A percentile compares a stretch with the other conserved stretches of the same genome.
Evolutionary conservation across 2,888 invertebrate genomes (phyloP).

Genomic region (Azorinus chamasolen): DNA sequence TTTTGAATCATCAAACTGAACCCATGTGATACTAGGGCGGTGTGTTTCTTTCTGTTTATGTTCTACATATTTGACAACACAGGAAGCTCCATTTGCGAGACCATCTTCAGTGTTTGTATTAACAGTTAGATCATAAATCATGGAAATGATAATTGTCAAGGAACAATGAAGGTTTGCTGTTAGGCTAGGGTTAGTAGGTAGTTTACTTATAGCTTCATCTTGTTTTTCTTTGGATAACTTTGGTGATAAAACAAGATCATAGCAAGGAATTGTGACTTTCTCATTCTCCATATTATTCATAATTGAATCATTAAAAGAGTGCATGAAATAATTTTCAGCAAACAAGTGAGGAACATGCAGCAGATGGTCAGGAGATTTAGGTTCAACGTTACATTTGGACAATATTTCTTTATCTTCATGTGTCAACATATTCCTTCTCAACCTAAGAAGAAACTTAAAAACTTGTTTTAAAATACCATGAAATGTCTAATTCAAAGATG

Average conservation of each 20-base stretch:
- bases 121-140: slow-evolving; percentile 37
- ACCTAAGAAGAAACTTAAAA: slow-evolving; percentile 56
- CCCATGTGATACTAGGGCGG: slow-evolving; percentile 57
- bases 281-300: slow-evolving; percentile 18
- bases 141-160: slow-evolving; percentile 8
- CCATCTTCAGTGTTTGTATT: no score
- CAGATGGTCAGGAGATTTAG: slow-evolving; percentile 10
- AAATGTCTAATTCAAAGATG: no score
- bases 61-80: slow-evolving; percentile 47
- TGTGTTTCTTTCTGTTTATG: slow-evolving; percentile 28
- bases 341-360: slow-evolving; percentile 38
- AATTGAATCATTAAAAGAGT: slow-evolving; percentile 24
- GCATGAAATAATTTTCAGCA: slow-evolving; percentile 40
- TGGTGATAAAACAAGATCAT: slow-evolving; percentile 26
- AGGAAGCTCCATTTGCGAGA: no score
- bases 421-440: slow-evolving; percentile 46
- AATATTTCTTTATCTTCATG: slow-evolving; percentile 38
- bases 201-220: slow-evolving; percentile 14
- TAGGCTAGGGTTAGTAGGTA: slow-evolving; percentile 28
- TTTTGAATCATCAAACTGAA: slow-evolving; percentile 39
- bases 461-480: no score
- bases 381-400: slow-evolving; percentile 11
- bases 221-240: slow-evolving; percentile 30
- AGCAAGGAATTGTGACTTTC: slow-evolving; percentile 21
- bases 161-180: slow-evolving; percentile 29